Percentiles rank a stretch among this genome's conserved stretches.
Conservation (phyloP, 2,888 invertebrate genomes). For the Euclidia mi region DNA sequence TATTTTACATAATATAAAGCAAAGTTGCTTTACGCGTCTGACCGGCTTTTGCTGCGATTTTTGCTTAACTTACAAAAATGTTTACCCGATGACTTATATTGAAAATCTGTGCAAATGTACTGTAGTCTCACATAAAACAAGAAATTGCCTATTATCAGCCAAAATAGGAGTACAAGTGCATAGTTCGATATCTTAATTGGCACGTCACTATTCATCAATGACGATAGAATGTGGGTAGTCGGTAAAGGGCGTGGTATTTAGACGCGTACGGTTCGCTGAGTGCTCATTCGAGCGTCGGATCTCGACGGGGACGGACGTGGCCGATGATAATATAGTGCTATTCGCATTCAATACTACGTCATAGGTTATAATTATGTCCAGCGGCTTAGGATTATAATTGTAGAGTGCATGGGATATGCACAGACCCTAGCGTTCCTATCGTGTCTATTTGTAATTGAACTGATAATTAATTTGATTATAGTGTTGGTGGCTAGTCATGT, state of each 20-base stretch:
- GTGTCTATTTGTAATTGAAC: too few relatives aligned
- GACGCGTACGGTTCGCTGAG: constrained; percentile 55
- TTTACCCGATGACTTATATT: too few relatives aligned
- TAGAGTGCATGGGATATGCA: constrained; percentile 9
- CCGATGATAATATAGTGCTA: constrained; percentile 50
- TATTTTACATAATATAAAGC: too few relatives aligned
- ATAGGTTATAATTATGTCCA: too few relatives aligned
- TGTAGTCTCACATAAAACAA: too few relatives aligned
- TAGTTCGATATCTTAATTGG: constrained; percentile 18
- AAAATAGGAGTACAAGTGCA: constrained; percentile 5
- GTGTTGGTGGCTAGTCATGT: too few relatives aligned
- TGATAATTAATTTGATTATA: too few relatives aligned
- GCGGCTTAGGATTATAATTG: constrained; percentile 47
- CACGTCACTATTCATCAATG: constrained; percentile 28
- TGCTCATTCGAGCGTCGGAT: constrained; percentile 64
- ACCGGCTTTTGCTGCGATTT: too few relatives aligned
- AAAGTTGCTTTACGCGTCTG: too few relatives aligned
- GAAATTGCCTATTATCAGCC: not conserved
- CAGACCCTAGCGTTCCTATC: too few relatives aligned
- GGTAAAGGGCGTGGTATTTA: constrained; percentile 67
- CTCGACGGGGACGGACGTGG: constrained; percentile 55
- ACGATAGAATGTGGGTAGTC: constrained; percentile 66
- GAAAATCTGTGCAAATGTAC: too few relatives aligned
- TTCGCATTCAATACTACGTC: constrained; percentile 45
- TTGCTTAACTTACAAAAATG: too few relatives aligned